Conservation (phyloP, 1,140 invertebrate species). For the Idris sp. region DNA sequence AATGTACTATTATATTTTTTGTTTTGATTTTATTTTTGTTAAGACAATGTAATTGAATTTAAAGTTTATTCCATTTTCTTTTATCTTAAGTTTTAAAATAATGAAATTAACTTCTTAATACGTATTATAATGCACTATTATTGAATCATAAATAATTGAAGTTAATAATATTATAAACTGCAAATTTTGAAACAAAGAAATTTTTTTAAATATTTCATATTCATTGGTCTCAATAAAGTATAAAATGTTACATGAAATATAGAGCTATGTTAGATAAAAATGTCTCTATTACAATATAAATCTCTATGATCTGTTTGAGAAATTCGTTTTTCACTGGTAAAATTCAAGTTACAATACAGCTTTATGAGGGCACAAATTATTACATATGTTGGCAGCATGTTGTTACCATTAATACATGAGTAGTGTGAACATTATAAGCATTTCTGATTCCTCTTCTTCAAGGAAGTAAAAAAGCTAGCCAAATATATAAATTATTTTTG, state of each 20-base stretch:
- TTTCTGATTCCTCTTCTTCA: constrained; percentile 57
- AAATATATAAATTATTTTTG: constrained; percentile 55
- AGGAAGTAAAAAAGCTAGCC: constrained; percentile 39
- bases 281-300: constrained; percentile 11
- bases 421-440: constrained; percentile 31
- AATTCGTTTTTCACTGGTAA: constrained; percentile 25
- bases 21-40: too few species aligned
- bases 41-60: too few species aligned
- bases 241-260: background rate
- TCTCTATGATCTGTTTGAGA: constrained; percentile 10
- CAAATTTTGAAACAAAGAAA: background rate
- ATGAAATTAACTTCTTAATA: too few species aligned
- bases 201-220: constrained; percentile 14
- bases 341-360: constrained; percentile 12
- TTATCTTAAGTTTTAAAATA: too few species aligned
- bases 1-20: too few species aligned
- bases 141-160: too few species aligned
- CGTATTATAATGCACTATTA: too few species aligned
- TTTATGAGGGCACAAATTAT: constrained; percentile 35
- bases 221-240: too few species aligned
- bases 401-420: constrained; percentile 51
- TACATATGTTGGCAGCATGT: constrained; percentile 41
- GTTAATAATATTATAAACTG: too few species aligned
- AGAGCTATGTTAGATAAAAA: constrained; percentile 1
- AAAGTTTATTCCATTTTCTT: too few species aligned